A percentile compares a stretch with the other conserved stretches of the same genome.
Conservation (phyloP, 2,888 invertebrate species). For the Steinernema hermaphroditum region DNA sequence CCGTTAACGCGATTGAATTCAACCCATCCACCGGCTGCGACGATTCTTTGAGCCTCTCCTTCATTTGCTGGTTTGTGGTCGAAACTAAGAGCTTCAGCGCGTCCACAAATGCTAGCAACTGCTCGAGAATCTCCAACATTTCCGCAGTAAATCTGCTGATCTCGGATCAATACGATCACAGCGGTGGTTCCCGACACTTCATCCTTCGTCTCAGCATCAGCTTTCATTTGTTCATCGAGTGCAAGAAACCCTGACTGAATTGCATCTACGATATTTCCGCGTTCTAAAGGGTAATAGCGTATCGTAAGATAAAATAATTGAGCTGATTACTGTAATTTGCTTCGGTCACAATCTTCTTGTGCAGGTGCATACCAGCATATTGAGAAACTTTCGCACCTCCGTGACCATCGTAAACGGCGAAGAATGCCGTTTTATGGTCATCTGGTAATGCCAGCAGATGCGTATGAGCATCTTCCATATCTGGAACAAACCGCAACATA, state of each 20-base stretch:
- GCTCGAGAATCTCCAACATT: conserved; percentile 97
- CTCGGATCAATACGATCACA: conserved; percentile 76
- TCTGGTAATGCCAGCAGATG: conserved; percentile 82
- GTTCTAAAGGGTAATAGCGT: no score
- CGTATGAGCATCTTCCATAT: conserved; percentile 98
- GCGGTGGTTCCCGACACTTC: conserved; percentile 95
- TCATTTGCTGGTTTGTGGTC: conserved; percentile 96
- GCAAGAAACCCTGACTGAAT: conserved; percentile 86
- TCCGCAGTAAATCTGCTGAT: conserved; percentile 83
- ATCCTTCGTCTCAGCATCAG: conserved; percentile 81
- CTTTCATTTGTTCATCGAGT: conserved; percentile 82
- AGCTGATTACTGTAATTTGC: neutral
- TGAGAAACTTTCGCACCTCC: conserved; percentile 81
- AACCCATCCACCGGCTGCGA: conserved; percentile 93
- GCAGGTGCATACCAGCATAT: conserved; percentile 90
- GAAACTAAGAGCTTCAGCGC: conserved; percentile 77
- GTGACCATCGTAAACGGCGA: conserved; percentile 95
- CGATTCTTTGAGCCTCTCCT: conserved; percentile 79
- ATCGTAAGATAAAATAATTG: no score
- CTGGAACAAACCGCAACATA: conserved; percentile 59
- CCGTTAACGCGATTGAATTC: conserved; percentile 97
- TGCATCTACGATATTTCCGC: conserved; percentile 82
- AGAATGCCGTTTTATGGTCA: conserved; percentile 88
- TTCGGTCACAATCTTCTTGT: conserved; percentile 81
- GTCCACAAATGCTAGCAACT: conserved; percentile 83